Conservation (phyloP, 2,888 invertebrate species). For the Teinopalpus imperialis region DNA sequence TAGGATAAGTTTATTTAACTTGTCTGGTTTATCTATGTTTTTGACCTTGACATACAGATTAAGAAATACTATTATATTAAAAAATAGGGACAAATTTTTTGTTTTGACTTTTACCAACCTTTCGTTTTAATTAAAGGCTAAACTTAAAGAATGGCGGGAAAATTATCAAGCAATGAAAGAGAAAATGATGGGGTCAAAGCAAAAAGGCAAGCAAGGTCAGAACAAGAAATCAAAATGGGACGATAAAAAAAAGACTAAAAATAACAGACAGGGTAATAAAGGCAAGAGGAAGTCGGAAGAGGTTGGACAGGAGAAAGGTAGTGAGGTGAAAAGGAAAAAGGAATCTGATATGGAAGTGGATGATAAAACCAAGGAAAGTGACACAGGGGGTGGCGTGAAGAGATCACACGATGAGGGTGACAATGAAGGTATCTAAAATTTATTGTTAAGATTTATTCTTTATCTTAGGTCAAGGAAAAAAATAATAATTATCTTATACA, state of each 20-base stretch:
- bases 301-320: constrained; percentile 39
- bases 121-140: constrained; percentile 48
- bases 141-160: constrained; percentile 67
- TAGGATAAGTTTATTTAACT: too few relatives aligned
- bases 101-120: too few relatives aligned
- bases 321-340: constrained; percentile 59
- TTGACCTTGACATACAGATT: too few relatives aligned
- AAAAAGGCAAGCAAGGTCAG: constrained; percentile 51
- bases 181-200: constrained; percentile 62
- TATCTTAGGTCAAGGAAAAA: too few relatives aligned
- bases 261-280: constrained; percentile 45
- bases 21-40: too few relatives aligned
- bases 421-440: constrained; percentile 29
- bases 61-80: too few relatives aligned
- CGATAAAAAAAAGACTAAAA: constrained; percentile 50
- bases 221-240: constrained; percentile 58
- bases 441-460: too few relatives aligned
- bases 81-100: too few relatives aligned
- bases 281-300: constrained; percentile 55
- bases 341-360: constrained; percentile 49
- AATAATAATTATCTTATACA: too few relatives aligned
- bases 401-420: constrained; percentile 47
- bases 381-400: constrained; percentile 55
- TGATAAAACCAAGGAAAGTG: constrained; percentile 41
- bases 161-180: constrained; percentile 69